phyloP scores from a whole-genome alignment of 1,140 invertebrate genomes.

The Neuroterus valhalla region DNA sequence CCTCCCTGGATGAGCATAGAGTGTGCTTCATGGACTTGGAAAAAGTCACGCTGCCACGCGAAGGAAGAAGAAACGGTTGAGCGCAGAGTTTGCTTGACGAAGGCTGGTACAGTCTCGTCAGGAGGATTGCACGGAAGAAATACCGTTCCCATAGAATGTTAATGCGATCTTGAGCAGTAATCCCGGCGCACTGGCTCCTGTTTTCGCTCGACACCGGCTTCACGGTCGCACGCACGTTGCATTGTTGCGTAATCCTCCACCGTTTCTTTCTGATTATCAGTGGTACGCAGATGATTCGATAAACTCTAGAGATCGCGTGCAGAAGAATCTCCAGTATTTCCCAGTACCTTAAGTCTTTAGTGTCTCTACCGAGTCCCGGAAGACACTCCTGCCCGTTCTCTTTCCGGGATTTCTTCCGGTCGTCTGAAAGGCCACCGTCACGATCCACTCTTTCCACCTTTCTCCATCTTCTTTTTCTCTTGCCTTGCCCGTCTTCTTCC shows the following conservation, averaged over 20 bases:
- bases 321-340: slow-evolving; percentile 44
- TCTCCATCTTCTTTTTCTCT: background rate
- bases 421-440: slow-evolving; percentile 21
- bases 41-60: slow-evolving; percentile 46
- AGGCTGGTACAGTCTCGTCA: slow-evolving; percentile 51
- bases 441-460: slow-evolving; percentile 28
- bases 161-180: slow-evolving; percentile 61
- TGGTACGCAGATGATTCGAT: slow-evolving; percentile 41
- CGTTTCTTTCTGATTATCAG: slow-evolving; percentile 36
- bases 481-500: slow-evolving; percentile 41
- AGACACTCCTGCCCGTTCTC: slow-evolving; percentile 38
- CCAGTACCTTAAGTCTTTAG: background rate
- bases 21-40: slow-evolving; percentile 40
- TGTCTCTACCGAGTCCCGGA: slow-evolving; percentile 38
- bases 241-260: slow-evolving; percentile 59
- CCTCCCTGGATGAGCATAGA: slow-evolving; percentile 40
- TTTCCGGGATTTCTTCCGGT: slow-evolving; percentile 41
- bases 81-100: slow-evolving; percentile 36
- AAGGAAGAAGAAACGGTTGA: slow-evolving; percentile 50
- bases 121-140: slow-evolving; percentile 60
- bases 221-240: slow-evolving; percentile 57
- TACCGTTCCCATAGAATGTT: slow-evolving; percentile 68
- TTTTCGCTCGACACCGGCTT: slow-evolving; percentile 51
- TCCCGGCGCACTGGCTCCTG: slow-evolving; percentile 49
- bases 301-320: slow-evolving; percentile 42